Evolutionary conservation across 35 echinoderm and acorn worm species (phyloP), one percentile per base, ranked within the genome.

Genomic region (Stichopus chloronotus): DNA sequence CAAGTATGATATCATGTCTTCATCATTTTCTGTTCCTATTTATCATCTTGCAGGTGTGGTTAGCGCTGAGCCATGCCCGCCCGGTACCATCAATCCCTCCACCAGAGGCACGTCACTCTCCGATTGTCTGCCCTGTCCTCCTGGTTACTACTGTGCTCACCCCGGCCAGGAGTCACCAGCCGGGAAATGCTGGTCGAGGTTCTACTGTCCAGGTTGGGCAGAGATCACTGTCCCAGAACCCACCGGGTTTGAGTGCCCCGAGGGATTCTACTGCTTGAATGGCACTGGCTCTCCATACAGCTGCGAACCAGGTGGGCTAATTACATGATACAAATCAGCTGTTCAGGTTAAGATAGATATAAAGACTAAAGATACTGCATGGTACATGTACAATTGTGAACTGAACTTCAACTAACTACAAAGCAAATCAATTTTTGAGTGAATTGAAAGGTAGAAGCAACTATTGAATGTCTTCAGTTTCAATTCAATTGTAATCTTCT

Each of bases 161-260:
- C 82, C 87, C 0, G 97, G 97, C 2, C 87, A 95, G 52, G 92
- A 59, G 8, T 56, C 69, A 83, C 94, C 97, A 3, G 95, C 85
- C 0, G 94, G 94, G 4, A 52, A 61, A 13, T 98, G 97, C 19
- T 82, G 13, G 14, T 95, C 94, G 16, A 58, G 97, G 9, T 98
- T 94, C 56, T 98, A 96, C 77, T 98, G 97, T 80, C 97, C 97
- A 19, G 88, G 94, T 56, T 85, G 94, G 94, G 97, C 93, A 1
- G 97, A 93, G 25, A 94, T 98, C 43, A 63, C 91, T 12, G 81
- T 79, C 11, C 78, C 93, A 24, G 81, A 94, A 10, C 97, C 97
- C 0, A 90, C 59, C 8, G 94, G 87, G 4, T 98, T 79, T 88
- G 89, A 94, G 69, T 98, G 97, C 69, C 97, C 97, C 55, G 94